A percentile compares a stretch with the other conserved stretches of the same genome.
These are phyloP conservation scores for Notolabrus celidotus DNA, from an alignment of 2,797 vertebrate genomes.

Conservation along the genomic window DNA sequence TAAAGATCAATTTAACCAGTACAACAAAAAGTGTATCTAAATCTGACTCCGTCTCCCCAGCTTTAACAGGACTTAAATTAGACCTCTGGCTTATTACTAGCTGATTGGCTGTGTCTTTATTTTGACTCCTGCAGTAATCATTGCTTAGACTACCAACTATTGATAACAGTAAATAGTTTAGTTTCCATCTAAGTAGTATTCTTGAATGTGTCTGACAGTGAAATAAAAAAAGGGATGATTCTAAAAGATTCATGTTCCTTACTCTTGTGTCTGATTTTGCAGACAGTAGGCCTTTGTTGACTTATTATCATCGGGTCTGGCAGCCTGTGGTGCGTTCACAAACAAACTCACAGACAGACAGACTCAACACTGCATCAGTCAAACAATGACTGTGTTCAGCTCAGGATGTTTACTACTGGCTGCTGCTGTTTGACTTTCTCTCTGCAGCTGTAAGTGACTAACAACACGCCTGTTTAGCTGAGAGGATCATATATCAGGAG, in stretches of 20 bases:
- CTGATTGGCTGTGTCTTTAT: not conserved
- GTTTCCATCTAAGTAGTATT: not conserved
- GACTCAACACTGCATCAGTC: constrained; percentile 8
- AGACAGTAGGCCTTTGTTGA: constrained; percentile 16
- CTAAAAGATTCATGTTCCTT: not conserved
- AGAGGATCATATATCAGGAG: constrained; percentile 11
- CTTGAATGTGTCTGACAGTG: not conserved
- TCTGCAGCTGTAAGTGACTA: constrained; percentile 26
- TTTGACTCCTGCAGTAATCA: not conserved
- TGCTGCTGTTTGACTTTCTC: constrained; percentile 39
- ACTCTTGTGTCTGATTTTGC: constrained; percentile 3
- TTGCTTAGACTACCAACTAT: not conserved
- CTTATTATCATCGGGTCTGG: constrained; percentile 17
- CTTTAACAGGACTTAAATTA: too few species aligned
- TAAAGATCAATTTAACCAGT: too few species aligned
- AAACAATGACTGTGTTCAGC: constrained; percentile 39
- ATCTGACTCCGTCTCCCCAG: too few species aligned
- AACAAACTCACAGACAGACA: constrained; percentile 15
- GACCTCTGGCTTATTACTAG: too few species aligned
- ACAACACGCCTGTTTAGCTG: constrained; percentile 1
- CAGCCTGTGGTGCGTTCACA: constrained; percentile 16
- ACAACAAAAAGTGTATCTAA: too few species aligned
- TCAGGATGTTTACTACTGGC: constrained; percentile 26
- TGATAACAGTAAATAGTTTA: not conserved
- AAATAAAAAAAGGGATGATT: not conserved